Percentiles rank a stretch among this genome's conserved stretches.
phyloP scores from a whole-genome alignment of 2,888 invertebrate genomes.

The Orthosia gothica region DNA sequence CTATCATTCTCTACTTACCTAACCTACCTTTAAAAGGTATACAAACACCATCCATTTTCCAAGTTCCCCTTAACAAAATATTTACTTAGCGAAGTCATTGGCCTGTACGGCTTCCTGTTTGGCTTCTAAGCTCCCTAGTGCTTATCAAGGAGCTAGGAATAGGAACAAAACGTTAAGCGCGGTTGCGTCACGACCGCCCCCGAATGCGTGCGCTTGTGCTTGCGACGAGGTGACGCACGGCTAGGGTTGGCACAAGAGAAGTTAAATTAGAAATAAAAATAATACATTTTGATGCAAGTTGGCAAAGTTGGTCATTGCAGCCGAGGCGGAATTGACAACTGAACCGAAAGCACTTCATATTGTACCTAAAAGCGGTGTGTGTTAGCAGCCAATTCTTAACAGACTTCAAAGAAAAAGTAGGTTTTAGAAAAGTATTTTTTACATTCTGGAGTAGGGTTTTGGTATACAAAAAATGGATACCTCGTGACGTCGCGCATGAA shows the following conservation, averaged over 20 bases:
- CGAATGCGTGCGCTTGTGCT: conserved; percentile 57
- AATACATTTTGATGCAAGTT: no score
- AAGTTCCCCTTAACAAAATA: conserved; percentile 41
- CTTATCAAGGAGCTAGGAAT: conserved; percentile 56
- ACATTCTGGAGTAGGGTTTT: no score
- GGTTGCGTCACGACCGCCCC: conserved; percentile 66
- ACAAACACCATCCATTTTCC: conserved; percentile 26
- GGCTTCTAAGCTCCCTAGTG: conserved; percentile 42
- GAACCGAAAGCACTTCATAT: no score
- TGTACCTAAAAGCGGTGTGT: no score
- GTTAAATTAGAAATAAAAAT: no score
- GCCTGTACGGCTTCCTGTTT: conserved; percentile 52
- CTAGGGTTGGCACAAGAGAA: conserved; percentile 50
- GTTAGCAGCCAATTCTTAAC: no score
- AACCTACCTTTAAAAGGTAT: background rate
- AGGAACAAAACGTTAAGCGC: conserved; percentile 54
- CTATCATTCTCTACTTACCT: conserved; percentile 11
- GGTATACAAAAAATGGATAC: no score
- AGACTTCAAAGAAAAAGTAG: no score
- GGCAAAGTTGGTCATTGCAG: no score
- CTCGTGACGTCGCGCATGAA: no score
- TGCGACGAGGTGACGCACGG: conserved; percentile 39
- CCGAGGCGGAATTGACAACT: no score
- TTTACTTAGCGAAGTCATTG: conserved; percentile 46
- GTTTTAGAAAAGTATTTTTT: no score